A percentile compares a stretch with the other conserved stretches of the same genome.
Evolutionary conservation across 1,140 invertebrate genomes (phyloP).

Genomic region (Anoplophora glabripennis): DNA sequence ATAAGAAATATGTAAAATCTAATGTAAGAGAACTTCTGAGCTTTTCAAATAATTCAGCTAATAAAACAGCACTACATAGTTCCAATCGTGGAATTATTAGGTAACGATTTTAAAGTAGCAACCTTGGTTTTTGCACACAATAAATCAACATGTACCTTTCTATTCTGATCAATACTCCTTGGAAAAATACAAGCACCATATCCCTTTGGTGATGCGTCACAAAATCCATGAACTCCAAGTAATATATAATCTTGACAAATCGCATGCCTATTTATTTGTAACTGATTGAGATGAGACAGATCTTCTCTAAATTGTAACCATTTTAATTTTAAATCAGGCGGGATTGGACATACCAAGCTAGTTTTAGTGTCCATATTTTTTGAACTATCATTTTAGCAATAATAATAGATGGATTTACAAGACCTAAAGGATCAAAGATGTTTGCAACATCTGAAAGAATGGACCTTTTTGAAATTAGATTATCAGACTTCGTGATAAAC

Average conservation of each 20-base stretch:
- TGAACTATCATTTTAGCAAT: slow-evolving; percentile 49
- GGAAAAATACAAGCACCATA: slow-evolving; percentile 31
- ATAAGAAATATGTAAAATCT: no score
- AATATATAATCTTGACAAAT: neutral
- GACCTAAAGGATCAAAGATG: no score
- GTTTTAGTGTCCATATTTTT: slow-evolving; percentile 40
- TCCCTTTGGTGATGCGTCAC: slow-evolving; percentile 39
- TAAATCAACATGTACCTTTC: slow-evolving; percentile 28
- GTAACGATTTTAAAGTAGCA: no score
- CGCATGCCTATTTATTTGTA: neutral
- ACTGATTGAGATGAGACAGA: slow-evolving; percentile 15
- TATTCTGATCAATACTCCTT: no score
- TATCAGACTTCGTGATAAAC: no score
- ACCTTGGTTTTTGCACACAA: slow-evolving; percentile 45
- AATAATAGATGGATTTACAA: slow-evolving; percentile 34
- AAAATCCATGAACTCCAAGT: slow-evolving; percentile 43
- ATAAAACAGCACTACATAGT: slow-evolving; percentile 24
- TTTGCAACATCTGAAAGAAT: slow-evolving; percentile 2
- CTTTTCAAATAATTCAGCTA: slow-evolving; percentile 20
- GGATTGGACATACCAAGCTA: slow-evolving; percentile 50
- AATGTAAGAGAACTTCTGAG: no score
- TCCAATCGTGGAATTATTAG: no score
- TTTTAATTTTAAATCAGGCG: neutral
- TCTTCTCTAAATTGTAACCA: slow-evolving; percentile 9
- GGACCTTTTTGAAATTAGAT: no score